These are phyloP conservation scores for Coleophora flavipennella DNA, from an alignment of 2,888 invertebrate species.

Conservation along the genomic window DNA sequence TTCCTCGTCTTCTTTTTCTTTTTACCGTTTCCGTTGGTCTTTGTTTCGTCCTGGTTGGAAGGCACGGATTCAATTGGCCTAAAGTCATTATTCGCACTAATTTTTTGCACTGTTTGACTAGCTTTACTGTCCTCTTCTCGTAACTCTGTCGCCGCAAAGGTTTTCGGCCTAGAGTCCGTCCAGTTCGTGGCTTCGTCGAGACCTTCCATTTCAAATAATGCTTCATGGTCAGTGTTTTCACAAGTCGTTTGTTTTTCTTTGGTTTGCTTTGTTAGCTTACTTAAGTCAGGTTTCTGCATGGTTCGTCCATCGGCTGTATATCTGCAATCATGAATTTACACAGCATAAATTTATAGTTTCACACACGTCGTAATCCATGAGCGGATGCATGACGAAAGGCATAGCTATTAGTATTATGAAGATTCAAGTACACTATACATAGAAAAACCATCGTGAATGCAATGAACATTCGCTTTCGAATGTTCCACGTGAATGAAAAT, in stretches of 20 bases:
- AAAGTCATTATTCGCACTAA: conserved; percentile 76
- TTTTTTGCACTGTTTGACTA: conserved; percentile 72
- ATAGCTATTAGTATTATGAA: conserved; percentile 6
- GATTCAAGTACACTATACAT: conserved; percentile 18
- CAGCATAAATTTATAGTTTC: background rate
- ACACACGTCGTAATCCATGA: background rate
- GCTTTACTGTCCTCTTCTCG: conserved; percentile 58
- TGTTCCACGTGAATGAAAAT: conserved; percentile 32
- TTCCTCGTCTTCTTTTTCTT: conserved; percentile 87
- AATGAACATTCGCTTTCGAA: conserved; percentile 32
- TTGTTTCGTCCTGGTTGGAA: conserved; percentile 54
- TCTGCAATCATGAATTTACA: conserved; percentile 34
- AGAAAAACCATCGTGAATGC: conserved; percentile 18
- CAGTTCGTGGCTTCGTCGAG: conserved; percentile 71
- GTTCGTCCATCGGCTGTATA: conserved; percentile 73
- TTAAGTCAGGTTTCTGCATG: conserved; percentile 72
- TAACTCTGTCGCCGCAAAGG: conserved; percentile 70
- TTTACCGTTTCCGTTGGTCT: conserved; percentile 71
- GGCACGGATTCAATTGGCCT: conserved; percentile 68
- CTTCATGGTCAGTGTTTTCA: conserved; percentile 64
- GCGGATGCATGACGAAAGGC: conserved; percentile 3
- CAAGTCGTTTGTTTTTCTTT: conserved; percentile 34
- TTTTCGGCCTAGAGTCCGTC: conserved; percentile 66
- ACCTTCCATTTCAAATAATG: conserved; percentile 79
- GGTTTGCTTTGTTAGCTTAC: conserved; percentile 57